phyloP scores from a whole-genome alignment of 1,140 invertebrate genomes.

The Solen grandis region DNA sequence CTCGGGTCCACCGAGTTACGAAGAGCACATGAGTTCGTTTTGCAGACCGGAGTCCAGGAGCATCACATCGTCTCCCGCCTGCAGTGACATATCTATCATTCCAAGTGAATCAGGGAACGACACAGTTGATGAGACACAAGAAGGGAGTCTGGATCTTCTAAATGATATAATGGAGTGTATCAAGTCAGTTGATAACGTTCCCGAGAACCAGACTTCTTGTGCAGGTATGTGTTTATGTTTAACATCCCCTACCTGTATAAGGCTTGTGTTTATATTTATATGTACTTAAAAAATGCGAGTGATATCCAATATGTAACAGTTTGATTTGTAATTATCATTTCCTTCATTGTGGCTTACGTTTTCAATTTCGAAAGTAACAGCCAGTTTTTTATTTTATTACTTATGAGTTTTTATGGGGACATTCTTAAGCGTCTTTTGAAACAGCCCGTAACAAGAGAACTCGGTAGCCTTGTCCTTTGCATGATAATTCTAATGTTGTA shows the following conservation, averaged over 20 bases:
- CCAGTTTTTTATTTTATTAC: too few relatives aligned
- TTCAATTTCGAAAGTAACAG: too few relatives aligned
- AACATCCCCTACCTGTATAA: neutral
- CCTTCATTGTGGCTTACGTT: neutral
- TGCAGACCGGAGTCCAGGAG: neutral
- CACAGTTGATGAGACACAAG: neutral
- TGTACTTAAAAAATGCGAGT: neutral
- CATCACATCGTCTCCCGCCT: neutral
- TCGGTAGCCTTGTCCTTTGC: neutral
- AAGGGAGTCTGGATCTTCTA: constrained; percentile 14
- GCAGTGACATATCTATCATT: constrained; percentile 39
- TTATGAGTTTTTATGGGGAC: too few relatives aligned
- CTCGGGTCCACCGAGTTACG: neutral
- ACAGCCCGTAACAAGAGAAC: neutral
- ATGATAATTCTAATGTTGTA: neutral
- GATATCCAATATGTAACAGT: neutral
- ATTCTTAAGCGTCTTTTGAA: neutral
- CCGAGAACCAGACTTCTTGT: neutral
- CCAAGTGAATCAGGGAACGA: neutral
- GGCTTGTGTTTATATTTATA: neutral
- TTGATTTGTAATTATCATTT: neutral
- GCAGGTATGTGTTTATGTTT: neutral
- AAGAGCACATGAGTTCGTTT: neutral
- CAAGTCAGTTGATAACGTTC: constrained; percentile 2
- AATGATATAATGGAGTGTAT: constrained; percentile 47